phyloP scores from a whole-genome alignment of 2,113 vertebrate genomes.

The Gobio gobio region DNA sequence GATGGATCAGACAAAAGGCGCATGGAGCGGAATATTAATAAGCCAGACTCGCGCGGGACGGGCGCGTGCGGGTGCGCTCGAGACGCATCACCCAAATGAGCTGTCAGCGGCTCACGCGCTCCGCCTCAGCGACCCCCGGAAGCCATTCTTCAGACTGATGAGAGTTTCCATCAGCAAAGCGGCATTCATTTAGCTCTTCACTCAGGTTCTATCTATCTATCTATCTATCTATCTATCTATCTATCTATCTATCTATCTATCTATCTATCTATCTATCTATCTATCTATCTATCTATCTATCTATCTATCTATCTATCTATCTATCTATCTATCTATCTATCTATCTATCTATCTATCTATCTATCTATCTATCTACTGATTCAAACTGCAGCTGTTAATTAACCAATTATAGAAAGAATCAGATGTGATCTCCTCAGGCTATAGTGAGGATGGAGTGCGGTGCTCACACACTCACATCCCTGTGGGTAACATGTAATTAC shows the following conservation, averaged over 20 bases:
- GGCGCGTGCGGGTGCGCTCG: constrained; percentile 45
- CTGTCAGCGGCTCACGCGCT: constrained; percentile 48
- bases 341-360: not conserved
- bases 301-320: not conserved
- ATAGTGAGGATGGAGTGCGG: not conserved
- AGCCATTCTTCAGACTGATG: constrained; percentile 27
- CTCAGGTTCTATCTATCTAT: not conserved
- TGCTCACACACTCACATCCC: not conserved
- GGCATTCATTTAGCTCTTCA: not conserved
- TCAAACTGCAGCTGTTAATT: constrained; percentile 23
- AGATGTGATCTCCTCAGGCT: constrained; percentile 15
- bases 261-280: constrained; percentile 3
- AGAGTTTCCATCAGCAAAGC: constrained; percentile 30
- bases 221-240: not conserved
- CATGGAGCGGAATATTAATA: constrained; percentile 81
- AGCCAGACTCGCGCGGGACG: constrained; percentile 55
- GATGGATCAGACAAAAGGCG: constrained; percentile 75
- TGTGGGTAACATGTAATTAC: constrained; percentile 13
- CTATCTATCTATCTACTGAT: not conserved
- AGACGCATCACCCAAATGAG: constrained; percentile 47
- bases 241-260: not conserved
- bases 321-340: not conserved
- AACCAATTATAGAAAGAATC: not conserved
- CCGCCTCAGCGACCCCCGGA: constrained; percentile 28
- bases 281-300: constrained; percentile 14